Base-by-base conservation (phyloP, 1,140 invertebrate species). In the Cydia strobilella region DNA sequence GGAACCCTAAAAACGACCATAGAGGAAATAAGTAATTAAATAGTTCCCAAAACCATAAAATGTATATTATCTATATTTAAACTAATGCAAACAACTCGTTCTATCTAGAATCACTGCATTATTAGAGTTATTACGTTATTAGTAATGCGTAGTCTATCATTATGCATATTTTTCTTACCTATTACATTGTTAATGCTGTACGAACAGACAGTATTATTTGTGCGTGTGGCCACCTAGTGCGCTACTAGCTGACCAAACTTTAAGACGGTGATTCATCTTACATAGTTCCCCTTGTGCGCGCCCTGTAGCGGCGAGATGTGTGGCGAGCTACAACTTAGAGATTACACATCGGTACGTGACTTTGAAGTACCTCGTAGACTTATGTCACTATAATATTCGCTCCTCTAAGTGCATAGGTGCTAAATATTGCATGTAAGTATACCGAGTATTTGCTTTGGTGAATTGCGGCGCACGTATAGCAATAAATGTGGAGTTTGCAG, bases 321-420 rank as follows among this genome's bases (percentile, higher is more conserved):
- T 78, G 75, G 78, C 78, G 72, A 74, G 84, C 80, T 79, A 81
- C 77, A 81, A 82, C 77, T 72, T 54, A 65, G 76, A 81, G 76
- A 82, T 82, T 84, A 83, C 82, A 78, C 65, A 80, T 66, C n/a
- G 20, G 54, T 80, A 84, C 85, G 83, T 86, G 84, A 80, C 80
- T 79, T 23, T 23, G 54, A 76, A 80, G 77, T 77, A 59, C 75
- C 80, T 77, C 73, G 72, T 79, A 75, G 78, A 75, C 76, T 86
- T 84, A 82, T 82, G 80, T 80, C 81, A 81, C 76, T 79, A 42
- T 69, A 69, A 65, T 65, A 65, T 65, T 65, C 65, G 65, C 65
- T 69, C 27, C 31, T 69, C 65, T 69, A 35, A 69, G 65, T 69
- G 25, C 31, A 31, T 69, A 69, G 31, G 15, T 69, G 65, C 65